Percentiles rank a stretch among this genome's conserved stretches.
Evolutionary conservation across 2,888 invertebrate species (phyloP).

Genomic region (Calliscelio sp.): DNA sequence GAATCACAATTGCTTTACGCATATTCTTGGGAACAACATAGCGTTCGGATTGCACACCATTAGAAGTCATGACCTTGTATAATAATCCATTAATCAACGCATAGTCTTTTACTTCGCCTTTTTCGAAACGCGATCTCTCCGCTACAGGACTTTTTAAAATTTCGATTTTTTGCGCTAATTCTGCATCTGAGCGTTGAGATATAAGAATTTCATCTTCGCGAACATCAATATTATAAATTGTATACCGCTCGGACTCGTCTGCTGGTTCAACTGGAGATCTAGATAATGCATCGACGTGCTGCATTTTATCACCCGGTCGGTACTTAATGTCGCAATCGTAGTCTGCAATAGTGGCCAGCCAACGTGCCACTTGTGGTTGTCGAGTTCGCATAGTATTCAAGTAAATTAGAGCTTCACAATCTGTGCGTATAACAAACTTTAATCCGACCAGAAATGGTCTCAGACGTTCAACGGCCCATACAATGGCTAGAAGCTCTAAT

Average conservation of each 20-base stretch:
- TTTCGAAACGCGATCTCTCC: conserved; percentile 8
- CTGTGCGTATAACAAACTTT: not conserved
- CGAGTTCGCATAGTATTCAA: not conserved
- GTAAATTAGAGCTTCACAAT: not conserved
- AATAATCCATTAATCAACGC: conserved; percentile 48
- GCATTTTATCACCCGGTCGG: not conserved
- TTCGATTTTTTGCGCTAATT: conserved; percentile 22
- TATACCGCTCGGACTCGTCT: not conserved
- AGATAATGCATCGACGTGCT: conserved; percentile 10
- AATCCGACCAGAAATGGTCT: conserved; percentile 17
- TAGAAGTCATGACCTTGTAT: conserved; percentile 47
- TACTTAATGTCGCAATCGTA: conserved; percentile 7
- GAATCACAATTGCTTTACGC: conserved; percentile 48
- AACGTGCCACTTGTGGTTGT: conserved; percentile 4
- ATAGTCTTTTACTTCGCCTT: conserved; percentile 25
- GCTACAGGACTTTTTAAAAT: conserved; percentile 6
- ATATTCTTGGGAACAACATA: conserved; percentile 31
- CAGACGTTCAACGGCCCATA: not conserved
- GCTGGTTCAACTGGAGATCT: conserved; percentile 1
- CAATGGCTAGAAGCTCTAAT: not conserved
- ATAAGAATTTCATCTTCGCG: conserved; percentile 1
- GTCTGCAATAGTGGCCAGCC: not conserved
- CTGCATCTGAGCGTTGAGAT: conserved; percentile 6
- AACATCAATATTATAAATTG: conserved; percentile 4
- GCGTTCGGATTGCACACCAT: no score